Evolutionary conservation across 2,113 vertebrate genomes (phyloP).

Genomic region (Sturnira hondurensis): DNA sequence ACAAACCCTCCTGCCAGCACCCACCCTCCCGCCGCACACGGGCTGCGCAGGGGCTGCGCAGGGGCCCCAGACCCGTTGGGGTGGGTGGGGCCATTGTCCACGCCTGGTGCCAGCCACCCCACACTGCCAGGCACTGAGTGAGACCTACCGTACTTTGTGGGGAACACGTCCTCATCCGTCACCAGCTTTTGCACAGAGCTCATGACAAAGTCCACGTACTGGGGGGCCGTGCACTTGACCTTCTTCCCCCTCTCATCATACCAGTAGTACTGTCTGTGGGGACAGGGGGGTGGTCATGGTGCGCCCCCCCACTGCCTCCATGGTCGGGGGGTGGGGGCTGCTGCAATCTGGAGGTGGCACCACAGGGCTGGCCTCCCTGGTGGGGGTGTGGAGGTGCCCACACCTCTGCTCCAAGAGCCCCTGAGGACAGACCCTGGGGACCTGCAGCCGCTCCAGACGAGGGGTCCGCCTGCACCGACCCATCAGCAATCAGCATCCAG

Average conservation of each 20-base stretch:
- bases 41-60: neutral
- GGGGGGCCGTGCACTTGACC: conserved; percentile 97
- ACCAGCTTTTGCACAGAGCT: conserved; percentile 98
- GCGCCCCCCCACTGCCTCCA: neutral
- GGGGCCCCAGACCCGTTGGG: accelerated
- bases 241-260: conserved; percentile 99
- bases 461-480: neutral
- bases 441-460: accelerated
- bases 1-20: accelerated
- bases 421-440: neutral
- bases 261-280: conserved; percentile 97
- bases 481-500: too few species aligned
- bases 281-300: neutral
- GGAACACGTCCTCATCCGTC: conserved; percentile 98
- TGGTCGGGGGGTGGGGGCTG: neutral
- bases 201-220: conserved; percentile 99
- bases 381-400: neutral
- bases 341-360: neutral
- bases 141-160: conserved; percentile 95
- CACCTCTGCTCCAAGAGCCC: neutral
- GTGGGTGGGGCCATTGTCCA: too few species aligned
- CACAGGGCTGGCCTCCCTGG: neutral
- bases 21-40: too few species aligned
- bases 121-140: accelerated
- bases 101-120: neutral